Evolutionary conservation across 2,113 vertebrate genomes (phyloP).

Genomic region (Psittacara wagleri): DNA sequence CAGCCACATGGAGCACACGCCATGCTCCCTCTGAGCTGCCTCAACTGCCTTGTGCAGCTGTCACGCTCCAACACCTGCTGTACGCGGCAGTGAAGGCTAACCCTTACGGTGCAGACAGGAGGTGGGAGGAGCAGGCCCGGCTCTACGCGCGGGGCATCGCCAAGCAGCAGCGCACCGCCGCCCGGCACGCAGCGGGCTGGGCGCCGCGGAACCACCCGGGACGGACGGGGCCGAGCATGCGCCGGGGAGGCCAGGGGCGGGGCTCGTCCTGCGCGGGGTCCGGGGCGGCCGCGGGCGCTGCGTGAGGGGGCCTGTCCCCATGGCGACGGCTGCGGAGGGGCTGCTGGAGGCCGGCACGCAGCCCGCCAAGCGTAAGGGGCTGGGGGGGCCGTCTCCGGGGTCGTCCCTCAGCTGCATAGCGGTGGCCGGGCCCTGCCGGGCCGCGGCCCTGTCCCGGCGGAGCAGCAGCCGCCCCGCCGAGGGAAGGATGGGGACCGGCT

Average conservation of each 20-base stretch:
- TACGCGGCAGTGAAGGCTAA: fast-evolving
- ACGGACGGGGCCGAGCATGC: neutral
- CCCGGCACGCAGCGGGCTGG: fast-evolving
- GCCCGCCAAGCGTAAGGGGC: constrained; percentile 31
- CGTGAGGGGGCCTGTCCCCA: neutral
- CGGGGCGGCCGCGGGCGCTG: neutral
- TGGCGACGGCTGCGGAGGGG: constrained; percentile 30
- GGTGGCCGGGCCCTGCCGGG: neutral
- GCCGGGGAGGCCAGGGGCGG: neutral
- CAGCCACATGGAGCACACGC: fast-evolving
- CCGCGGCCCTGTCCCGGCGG: neutral
- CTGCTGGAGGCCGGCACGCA: neutral
- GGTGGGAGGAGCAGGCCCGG: fast-evolving
- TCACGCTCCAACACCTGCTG: fast-evolving
- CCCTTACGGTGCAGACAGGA: neutral
- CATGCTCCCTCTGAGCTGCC: neutral
- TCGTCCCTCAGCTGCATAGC: too few relatives aligned
- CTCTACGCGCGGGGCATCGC: fast-evolving
- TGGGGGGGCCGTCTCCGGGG: neutral
- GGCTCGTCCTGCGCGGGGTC: too few relatives aligned
- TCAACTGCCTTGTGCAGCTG: fast-evolving
- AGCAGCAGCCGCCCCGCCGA: neutral
- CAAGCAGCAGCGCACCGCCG: fast-evolving
- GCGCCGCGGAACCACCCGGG: neutral
- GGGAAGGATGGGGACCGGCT: neutral